Conservation (phyloP, 1,140 invertebrate species). For the Drosophila tristis region DNA sequence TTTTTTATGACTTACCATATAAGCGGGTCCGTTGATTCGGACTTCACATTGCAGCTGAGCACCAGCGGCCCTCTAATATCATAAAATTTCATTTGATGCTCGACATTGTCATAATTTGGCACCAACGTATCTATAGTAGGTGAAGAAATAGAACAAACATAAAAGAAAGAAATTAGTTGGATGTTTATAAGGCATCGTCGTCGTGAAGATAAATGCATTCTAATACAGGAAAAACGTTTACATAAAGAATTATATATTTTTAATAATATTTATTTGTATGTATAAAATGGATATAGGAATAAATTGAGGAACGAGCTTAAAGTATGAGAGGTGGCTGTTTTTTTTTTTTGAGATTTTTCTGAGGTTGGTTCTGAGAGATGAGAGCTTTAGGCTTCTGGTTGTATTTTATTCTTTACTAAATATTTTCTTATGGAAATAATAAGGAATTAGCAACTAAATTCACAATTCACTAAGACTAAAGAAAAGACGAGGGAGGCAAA, state of each 20-base stretch:
- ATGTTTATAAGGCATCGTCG: conserved; percentile 17
- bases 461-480: conserved; percentile 46
- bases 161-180: conserved; percentile 33
- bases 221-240: conserved; percentile 59
- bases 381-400: conserved; percentile 31
- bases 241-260: conserved; percentile 54
- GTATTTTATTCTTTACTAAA: conserved; percentile 26
- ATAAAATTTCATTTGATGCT: conserved; percentile 80
- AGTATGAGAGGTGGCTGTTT: conserved; percentile 46
- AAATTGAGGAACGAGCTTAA: conserved; percentile 68
- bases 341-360: conserved; percentile 11
- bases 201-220: conserved; percentile 9
- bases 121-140: conserved; percentile 74
- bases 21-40: conserved; percentile 52
- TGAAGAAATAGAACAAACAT: conserved; percentile 6
- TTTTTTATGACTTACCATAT: conserved; percentile 67
- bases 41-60: conserved; percentile 78
- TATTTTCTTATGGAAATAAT: conserved; percentile 39
- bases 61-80: conserved; percentile 79
- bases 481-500: conserved; percentile 29
- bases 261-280: conserved; percentile 56
- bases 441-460: conserved; percentile 35
- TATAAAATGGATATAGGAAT: conserved; percentile 52
- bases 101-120: conserved; percentile 83
- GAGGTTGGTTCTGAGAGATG: conserved; percentile 24